Base-by-base conservation (phyloP, 1,140 invertebrate genomes). In the Ceratina australensis region DNA sequence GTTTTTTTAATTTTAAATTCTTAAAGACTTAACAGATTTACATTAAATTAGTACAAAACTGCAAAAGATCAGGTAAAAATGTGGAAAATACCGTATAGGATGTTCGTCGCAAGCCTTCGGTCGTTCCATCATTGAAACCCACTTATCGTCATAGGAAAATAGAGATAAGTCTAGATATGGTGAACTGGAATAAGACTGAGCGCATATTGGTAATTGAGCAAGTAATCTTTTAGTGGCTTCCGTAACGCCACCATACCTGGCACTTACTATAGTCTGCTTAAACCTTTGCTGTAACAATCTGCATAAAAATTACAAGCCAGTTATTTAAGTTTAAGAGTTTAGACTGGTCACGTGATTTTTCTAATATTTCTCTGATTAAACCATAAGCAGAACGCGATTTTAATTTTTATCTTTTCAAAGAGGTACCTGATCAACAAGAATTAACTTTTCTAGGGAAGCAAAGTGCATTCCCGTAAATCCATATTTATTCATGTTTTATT, bases 121-220 rank as follows among this genome's bases (percentile, higher is more conserved):
- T 76, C 98, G 94, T 92, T 99, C 98, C 95, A 99, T 96, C 61
- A 97, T 95, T 1, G 98, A 98, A 0, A 99, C 96, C 95, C 97
- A 98, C 90, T 98, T 98, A 89, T 99, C 98, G 90, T 99, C 98
- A 89, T 99, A 99, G 88, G 96, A 98, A 90, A 99, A 99, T 5
- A 99, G 93, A 1, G 96, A 95, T 67, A 98, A 93, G 91, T 99
- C 98, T 18, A 99, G 93, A 91, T 99, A 99, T 1, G 98, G 98
- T 56, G 97, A 98, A 81, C 95, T 95, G 77, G 96, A 98, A 86
- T 97, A 99, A 1, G 97, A 98, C 91, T 99, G 98, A 8, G 98
- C 97, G 92, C 97, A 98, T 65, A 99, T 98, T 0, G 98, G 98
- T 72, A 99, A 93, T 91, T 98, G 97, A 42, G 97, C 96, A 80